These are phyloP conservation scores for Lepidocolaptes lacrymiger DNA, from an alignment of 2,797 vertebrate species.

Conservation along the genomic window DNA sequence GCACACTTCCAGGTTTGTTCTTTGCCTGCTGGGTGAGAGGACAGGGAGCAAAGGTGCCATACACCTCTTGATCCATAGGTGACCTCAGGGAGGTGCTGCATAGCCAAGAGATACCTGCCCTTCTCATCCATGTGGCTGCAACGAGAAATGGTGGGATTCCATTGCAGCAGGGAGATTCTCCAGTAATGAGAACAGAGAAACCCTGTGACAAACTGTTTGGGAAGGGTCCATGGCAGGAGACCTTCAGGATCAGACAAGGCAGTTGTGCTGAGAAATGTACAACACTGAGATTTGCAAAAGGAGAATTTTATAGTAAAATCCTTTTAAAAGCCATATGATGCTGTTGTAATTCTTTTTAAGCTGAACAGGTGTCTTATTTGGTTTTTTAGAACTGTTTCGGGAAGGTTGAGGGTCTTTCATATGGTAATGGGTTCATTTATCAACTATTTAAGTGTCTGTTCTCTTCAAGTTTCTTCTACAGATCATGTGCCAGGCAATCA, in stretches of 20 bases:
- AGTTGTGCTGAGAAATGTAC: not conserved
- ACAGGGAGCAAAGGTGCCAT: not conserved
- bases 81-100: not conserved
- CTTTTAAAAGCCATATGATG: not conserved
- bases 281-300: not conserved
- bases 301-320: not conserved
- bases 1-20: not conserved
- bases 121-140: not conserved
- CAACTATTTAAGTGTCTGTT: slow-evolving; percentile 40
- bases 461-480: slow-evolving; percentile 48
- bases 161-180: not conserved
- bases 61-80: not conserved
- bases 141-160: rapidly evolving
- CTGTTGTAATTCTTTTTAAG: not conserved
- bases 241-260: not conserved
- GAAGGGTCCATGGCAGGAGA: not conserved
- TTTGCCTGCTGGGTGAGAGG: not conserved
- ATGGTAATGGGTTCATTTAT: slow-evolving; percentile 60
- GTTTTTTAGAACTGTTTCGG: not conserved
- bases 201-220: not conserved
- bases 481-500: slow-evolving; percentile 52
- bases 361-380: slow-evolving; percentile 50
- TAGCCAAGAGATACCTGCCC: not conserved
- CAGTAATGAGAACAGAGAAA: not conserved
- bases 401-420: slow-evolving; percentile 58